Evolutionary conservation across 2,113 vertebrate species (phyloP).

Genomic region (Fregetta grallaria): DNA sequence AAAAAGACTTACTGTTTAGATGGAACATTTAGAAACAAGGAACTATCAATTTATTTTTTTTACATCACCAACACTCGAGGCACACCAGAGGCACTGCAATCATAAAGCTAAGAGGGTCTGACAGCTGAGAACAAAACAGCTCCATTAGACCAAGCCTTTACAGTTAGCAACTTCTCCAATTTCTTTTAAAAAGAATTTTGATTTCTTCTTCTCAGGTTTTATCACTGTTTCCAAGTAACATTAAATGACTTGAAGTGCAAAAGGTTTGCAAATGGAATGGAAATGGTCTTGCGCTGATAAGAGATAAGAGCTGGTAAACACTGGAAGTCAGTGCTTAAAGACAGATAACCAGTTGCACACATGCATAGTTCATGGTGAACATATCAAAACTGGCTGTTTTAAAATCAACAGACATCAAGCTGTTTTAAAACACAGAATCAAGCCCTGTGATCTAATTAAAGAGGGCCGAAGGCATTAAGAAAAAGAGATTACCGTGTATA

Average conservation of each 20-base stretch:
- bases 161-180: background rate
- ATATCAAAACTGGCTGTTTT: background rate
- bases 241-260: background rate
- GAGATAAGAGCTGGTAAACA: background rate
- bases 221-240: background rate
- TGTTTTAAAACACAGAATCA: background rate
- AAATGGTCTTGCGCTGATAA: background rate
- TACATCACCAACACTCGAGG: background rate
- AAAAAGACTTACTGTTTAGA: background rate
- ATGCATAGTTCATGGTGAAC: background rate
- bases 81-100: background rate
- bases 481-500: fast-evolving
- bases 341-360: background rate
- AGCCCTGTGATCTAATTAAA: background rate
- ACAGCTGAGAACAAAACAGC: background rate
- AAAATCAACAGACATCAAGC: background rate
- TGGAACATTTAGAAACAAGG: background rate
- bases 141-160: background rate
- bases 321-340: background rate
- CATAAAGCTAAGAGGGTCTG: background rate
- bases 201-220: background rate
- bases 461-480: background rate
- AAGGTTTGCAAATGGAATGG: background rate
- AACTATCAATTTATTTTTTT: background rate
- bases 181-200: background rate